Evolutionary conservation across 2,888 invertebrate genomes (phyloP).

Genomic region (Aphelenchoides bicaudatus): DNA sequence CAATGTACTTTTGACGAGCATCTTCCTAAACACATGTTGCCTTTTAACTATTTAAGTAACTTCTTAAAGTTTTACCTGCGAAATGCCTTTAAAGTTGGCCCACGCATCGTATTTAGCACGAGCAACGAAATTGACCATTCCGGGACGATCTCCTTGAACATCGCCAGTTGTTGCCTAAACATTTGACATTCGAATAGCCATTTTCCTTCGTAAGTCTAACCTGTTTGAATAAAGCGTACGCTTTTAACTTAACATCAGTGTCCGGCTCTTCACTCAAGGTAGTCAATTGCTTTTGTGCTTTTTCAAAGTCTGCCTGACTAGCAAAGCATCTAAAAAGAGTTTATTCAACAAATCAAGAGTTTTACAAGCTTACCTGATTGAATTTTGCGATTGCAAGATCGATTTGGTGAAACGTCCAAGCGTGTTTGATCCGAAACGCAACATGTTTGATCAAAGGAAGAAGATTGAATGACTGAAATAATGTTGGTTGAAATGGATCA

Average conservation of each 20-base stretch:
- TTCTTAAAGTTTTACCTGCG: conserved; percentile 61
- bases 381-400: too few species aligned
- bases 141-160: conserved; percentile 65
- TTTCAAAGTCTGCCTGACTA: conserved; percentile 35
- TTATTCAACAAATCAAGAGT: too few species aligned
- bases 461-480: too few species aligned
- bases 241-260: conserved; percentile 64
- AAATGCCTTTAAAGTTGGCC: conserved; percentile 64
- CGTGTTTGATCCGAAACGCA: too few species aligned
- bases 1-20: conserved; percentile 65
- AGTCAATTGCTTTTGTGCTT: conserved; percentile 50
- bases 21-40: conserved; percentile 62
- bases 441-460: too few species aligned
- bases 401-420: too few species aligned
- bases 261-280: conserved; percentile 62
- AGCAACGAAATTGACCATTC: conserved; percentile 66
- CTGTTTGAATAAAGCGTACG: conserved; percentile 67
- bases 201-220: conserved; percentile 46
- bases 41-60: background rate
- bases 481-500: too few species aligned
- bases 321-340: conserved; percentile 14
- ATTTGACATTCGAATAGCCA: conserved; percentile 16
- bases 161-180: conserved; percentile 61
- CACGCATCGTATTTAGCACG: conserved; percentile 68
- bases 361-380: too few species aligned